A percentile compares a stretch with the other conserved stretches of the same genome.
phyloP scores from a whole-genome alignment of 2,888 invertebrate genomes.

The Ophioninae sp. region DNA sequence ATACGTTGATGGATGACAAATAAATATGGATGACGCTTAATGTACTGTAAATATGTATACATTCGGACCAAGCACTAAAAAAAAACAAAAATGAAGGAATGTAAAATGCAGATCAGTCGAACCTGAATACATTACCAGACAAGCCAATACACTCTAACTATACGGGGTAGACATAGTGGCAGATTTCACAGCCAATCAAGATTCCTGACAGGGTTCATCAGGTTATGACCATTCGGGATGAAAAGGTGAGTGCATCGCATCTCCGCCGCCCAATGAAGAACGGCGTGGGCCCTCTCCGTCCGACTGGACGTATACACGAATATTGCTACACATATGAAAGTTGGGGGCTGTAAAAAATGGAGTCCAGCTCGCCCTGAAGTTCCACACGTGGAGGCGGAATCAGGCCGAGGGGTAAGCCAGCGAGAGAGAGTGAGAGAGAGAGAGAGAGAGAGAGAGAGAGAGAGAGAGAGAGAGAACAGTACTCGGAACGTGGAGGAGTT shows the following conservation, averaged over 20 bases:
- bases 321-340: slow-evolving; percentile 12
- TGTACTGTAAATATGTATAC: neutral
- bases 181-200: slow-evolving; percentile 12
- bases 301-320: slow-evolving; percentile 4
- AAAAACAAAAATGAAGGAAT: slow-evolving; percentile 19
- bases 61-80: neutral
- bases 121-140: neutral
- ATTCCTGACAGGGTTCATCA: slow-evolving; percentile 46
- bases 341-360: slow-evolving; percentile 38
- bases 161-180: neutral
- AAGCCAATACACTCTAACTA: neutral
- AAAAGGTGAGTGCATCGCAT: slow-evolving; percentile 37
- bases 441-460: slow-evolving; percentile 2
- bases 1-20: neutral
- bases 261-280: slow-evolving; percentile 20
- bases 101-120: neutral
- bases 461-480: neutral
- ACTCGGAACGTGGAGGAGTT: slow-evolving; percentile 27
- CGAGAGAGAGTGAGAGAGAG: slow-evolving; percentile 12
- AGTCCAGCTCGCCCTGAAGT: slow-evolving; percentile 28
- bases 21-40: neutral
- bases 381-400: slow-evolving; percentile 22
- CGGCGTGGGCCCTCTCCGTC: slow-evolving; percentile 1
- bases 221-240: slow-evolving; percentile 39
- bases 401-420: neutral